Conservation (phyloP, 2,888 invertebrate species). For the Eledona agricola region DNA sequence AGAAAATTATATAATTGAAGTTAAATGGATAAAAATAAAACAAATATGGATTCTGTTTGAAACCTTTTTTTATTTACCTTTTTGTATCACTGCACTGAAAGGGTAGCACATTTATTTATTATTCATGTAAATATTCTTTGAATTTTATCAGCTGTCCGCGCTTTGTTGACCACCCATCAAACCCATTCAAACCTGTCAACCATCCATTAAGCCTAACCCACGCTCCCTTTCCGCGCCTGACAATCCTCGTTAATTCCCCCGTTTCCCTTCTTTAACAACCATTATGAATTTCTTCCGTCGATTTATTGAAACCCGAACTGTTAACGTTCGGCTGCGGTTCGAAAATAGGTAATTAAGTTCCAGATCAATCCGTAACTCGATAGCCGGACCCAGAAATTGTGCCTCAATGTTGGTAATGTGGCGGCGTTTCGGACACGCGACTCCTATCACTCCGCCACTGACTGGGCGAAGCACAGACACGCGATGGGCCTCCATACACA, state of each 20-base stretch:
- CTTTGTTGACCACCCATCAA: too few relatives aligned
- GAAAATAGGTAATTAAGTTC: slow-evolving; percentile 33
- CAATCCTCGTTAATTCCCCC: slow-evolving; percentile 8
- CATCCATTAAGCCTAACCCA: too few relatives aligned
- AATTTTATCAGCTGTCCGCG: too few relatives aligned
- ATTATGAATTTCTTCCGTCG: slow-evolving; percentile 21
- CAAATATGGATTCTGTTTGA: too few relatives aligned
- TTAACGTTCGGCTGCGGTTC: slow-evolving; percentile 17
- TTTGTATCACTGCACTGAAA: too few relatives aligned
- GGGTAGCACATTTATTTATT: too few relatives aligned
- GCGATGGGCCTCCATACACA: slow-evolving; percentile 23
- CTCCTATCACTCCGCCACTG: slow-evolving; percentile 33
- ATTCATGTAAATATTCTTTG: too few relatives aligned
- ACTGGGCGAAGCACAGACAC: slow-evolving; percentile 35
- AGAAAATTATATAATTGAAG: too few relatives aligned
- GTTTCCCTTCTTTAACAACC: slow-evolving; percentile 9
- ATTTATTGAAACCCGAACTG: slow-evolving; percentile 21
- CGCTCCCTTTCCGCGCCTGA: not conserved
- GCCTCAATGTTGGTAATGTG: slow-evolving; percentile 38
- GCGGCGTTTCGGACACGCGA: slow-evolving; percentile 32
- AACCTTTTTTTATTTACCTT: too few relatives aligned
- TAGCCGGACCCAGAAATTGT: slow-evolving; percentile 31
- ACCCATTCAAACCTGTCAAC: too few relatives aligned
- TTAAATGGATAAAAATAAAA: too few relatives aligned
- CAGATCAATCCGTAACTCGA: slow-evolving; percentile 35